These are phyloP conservation scores for Hartigia nigra DNA, from an alignment of 2,888 invertebrate genomes.

Conservation along the genomic window DNA sequence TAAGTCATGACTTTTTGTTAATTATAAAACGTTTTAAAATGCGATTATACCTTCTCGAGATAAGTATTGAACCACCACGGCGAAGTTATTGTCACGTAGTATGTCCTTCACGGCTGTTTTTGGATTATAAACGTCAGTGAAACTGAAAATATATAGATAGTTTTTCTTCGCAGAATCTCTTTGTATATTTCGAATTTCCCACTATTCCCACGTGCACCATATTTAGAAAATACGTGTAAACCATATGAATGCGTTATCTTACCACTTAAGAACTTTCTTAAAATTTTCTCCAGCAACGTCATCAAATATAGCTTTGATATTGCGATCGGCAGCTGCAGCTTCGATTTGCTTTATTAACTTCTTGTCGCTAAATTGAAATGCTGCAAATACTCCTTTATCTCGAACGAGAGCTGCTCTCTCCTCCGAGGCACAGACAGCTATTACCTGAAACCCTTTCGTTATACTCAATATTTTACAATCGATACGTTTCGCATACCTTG, in stretches of 20 bases:
- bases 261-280: slow-evolving; percentile 72
- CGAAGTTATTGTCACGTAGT: slow-evolving; percentile 56
- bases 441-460: slow-evolving; percentile 67
- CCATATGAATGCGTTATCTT: slow-evolving; percentile 34
- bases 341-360: slow-evolving; percentile 70
- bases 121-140: slow-evolving; percentile 53
- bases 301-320: slow-evolving; percentile 75
- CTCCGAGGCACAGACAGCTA: slow-evolving; percentile 76
- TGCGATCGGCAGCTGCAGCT: slow-evolving; percentile 70
- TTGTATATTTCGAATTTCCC: not conserved
- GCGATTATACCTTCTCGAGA: slow-evolving; percentile 52
- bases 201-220: not conserved
- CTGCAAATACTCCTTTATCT: slow-evolving; percentile 74
- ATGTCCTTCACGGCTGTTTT: slow-evolving; percentile 44
- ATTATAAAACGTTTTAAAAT: slow-evolving; percentile 1
- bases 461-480: not conserved
- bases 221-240: not conserved
- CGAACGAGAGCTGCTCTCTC: slow-evolving; percentile 71
- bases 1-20: slow-evolving; percentile 20
- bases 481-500: slow-evolving; percentile 64
- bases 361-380: slow-evolving; percentile 71
- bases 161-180: not conserved
- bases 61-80: slow-evolving; percentile 55
- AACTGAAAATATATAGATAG: slow-evolving; percentile 42
- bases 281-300: slow-evolving; percentile 74